Evolutionary conservation across 2,797 vertebrate species (phyloP).

Genomic region (Tarsius wallacei): DNA sequence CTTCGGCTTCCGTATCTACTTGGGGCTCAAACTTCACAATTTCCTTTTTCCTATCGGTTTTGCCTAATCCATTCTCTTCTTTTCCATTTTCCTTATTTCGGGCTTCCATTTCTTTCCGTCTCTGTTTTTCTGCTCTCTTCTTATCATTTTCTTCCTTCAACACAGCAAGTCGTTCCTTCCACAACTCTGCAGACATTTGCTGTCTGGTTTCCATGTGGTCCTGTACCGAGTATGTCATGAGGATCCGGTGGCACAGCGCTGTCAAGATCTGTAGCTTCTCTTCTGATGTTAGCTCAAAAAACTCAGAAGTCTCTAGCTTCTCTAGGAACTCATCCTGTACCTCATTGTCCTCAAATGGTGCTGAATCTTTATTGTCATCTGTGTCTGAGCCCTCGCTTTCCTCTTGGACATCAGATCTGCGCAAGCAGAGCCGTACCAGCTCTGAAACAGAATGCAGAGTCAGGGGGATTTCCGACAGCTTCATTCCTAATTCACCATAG

Average conservation of each 20-base stretch:
- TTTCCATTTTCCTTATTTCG: conserved; percentile 92
- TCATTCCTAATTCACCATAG: conserved; percentile 97
- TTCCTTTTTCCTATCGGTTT: conserved; percentile 93
- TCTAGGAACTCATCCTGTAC: conserved; percentile 97
- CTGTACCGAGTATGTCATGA: conserved; percentile 98
- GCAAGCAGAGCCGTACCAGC: conserved; percentile 96
- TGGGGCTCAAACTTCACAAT: conserved; percentile 88
- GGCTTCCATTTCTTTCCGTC: conserved; percentile 95
- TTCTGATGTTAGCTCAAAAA: conserved; percentile 96
- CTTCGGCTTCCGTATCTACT: conserved; percentile 92
- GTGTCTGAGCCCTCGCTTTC: conserved; percentile 93
- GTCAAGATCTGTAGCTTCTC: conserved; percentile 96
- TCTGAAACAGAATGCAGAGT: conserved; percentile 98
- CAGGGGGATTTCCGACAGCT: conserved; percentile 97
- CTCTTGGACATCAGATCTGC: conserved; percentile 95
- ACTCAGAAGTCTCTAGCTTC: conserved; percentile 96
- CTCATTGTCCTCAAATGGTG: conserved; percentile 94
- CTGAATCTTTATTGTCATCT: conserved; percentile 91
- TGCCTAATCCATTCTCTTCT: conserved; percentile 88
- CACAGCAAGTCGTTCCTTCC: conserved; percentile 97
- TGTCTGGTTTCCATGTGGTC: conserved; percentile 97
- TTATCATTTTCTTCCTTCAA: conserved; percentile 97
- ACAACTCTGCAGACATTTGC: conserved; percentile 95
- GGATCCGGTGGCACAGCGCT: conserved; percentile 97
- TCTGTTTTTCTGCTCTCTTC: conserved; percentile 96